Base-by-base conservation (phyloP, 1,140 invertebrate genomes). In the Brachionus asplanchnoidis region DNA sequence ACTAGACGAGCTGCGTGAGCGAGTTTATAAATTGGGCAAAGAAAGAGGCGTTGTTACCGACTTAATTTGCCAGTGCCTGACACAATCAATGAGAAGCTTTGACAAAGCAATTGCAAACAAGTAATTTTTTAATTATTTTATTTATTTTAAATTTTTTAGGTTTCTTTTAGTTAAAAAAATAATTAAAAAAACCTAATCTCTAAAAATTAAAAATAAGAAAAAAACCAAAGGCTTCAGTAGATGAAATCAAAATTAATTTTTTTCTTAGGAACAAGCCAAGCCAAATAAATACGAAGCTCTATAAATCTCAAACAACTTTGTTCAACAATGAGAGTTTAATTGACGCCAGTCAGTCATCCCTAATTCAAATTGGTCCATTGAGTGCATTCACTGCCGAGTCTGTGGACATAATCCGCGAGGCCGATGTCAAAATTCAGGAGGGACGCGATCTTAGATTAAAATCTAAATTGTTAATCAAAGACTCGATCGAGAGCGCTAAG, bases 41-140 rank as follows among this genome's bases (percentile, higher is more conserved):
- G 89, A 90, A 79, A 80, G 89, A 20, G 87, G 87, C 23, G 86
- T 88, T 70, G 89, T 90, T 7, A 85, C 89, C 23, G 89, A 90
- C 78, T 86, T 90, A 3, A 86, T 90, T 20, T 86, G 86, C 77
- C 82, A 84, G 23, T 84, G 82, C 65, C 36, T 84, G 14, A 84
- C 82, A 11, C 79, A 82, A 65, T 82, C 79, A 14, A 60, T 82
- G 36, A 60, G 79, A 60, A 82, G 79, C 53, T 82, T 44, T 11
- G 79, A 82, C 26, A 60, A 68, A 82, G 79, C 65, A 9, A 14
- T 68, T 11, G 36, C 53, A 32, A 65, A 60, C 23, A 82, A 82
- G 73, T 77, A 77, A 50, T 26, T 50, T 23, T 36, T 40, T 20
- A 40, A 40, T 40, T 20, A 42, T 17, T 20, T 11, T 42, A 44